A percentile compares a stretch with the other conserved stretches of the same genome.
Evolutionary conservation across 2,888 invertebrate species (phyloP).

Genomic region (Drosophila mayaguana): DNA sequence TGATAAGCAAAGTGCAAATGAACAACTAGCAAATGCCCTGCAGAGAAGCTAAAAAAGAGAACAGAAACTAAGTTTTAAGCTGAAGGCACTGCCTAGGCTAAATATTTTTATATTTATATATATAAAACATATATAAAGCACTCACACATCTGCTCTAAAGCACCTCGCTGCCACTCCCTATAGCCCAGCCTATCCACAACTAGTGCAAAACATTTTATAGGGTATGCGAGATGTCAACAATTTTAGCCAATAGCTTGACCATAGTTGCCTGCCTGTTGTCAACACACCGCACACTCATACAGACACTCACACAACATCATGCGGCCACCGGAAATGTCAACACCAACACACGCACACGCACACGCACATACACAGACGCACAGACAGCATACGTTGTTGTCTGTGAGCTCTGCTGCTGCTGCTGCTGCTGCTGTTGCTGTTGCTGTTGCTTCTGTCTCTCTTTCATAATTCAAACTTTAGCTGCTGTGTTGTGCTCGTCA

Average conservation of each 20-base stretch:
- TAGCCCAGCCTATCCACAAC: neutral
- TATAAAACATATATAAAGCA: neutral
- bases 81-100: no score
- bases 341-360: constrained; percentile 25
- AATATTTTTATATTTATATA: neutral
- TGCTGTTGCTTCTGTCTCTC: constrained; percentile 48
- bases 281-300: constrained; percentile 46
- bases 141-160: neutral
- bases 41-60: neutral
- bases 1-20: neutral
- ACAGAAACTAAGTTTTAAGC: no score
- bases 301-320: constrained; percentile 14
- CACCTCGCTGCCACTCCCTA: neutral
- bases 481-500: constrained; percentile 51
- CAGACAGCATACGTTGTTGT: constrained; percentile 17
- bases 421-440: constrained; percentile 29
- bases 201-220: neutral
- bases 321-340: neutral
- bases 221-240: constrained; percentile 55
- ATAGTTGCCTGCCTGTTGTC: constrained; percentile 59
- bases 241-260: constrained; percentile 60
- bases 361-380: constrained; percentile 11
- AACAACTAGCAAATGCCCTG: constrained; percentile 22
- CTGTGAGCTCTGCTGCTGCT: constrained; percentile 30
- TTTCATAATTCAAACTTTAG: constrained; percentile 69